A percentile compares a stretch with the other conserved stretches of the same genome.
Conservation (phyloP, 2,888 invertebrate genomes). For the Tipula lateralis region DNA sequence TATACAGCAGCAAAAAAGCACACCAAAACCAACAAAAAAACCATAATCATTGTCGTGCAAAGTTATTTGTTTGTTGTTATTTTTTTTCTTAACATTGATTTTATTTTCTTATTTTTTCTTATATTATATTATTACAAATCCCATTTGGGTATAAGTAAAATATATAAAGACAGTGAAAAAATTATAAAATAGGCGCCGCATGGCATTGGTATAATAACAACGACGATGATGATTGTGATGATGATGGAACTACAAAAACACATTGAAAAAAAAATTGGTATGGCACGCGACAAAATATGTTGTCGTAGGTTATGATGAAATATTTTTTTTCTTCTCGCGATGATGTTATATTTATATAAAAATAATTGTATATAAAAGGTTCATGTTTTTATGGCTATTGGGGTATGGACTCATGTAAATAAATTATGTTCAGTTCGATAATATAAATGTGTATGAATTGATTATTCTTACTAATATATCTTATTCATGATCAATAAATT, state of each 20-base stretch:
- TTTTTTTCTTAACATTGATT: conserved; percentile 24
- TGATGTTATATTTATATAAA: neutral
- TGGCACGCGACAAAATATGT: conserved; percentile 11
- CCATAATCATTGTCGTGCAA: conserved; percentile 24
- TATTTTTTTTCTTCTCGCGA: neutral
- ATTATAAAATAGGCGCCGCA: neutral
- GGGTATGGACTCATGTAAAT: neutral
- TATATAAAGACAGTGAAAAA: neutral
- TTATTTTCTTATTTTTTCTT: conserved; percentile 20
- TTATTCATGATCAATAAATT: too few species aligned
- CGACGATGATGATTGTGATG: conserved; percentile 11
- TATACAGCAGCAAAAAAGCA: neutral
- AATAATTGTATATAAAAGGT: neutral
- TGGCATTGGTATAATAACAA: conserved; percentile 11
- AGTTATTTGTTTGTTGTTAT: conserved; percentile 19
- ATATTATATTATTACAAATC: conserved; percentile 19
- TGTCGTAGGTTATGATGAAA: neutral
- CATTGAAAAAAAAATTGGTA: conserved; percentile 6
- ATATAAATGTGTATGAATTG: neutral
- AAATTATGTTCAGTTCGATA: neutral
- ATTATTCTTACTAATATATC: too few species aligned
- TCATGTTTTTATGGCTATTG: neutral
- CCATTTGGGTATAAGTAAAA: neutral
- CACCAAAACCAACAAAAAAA: neutral
- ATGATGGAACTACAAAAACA: conserved; percentile 12